Evolutionary conservation across 2,797 vertebrate species (phyloP).

Genomic region (Morus bassanus): DNA sequence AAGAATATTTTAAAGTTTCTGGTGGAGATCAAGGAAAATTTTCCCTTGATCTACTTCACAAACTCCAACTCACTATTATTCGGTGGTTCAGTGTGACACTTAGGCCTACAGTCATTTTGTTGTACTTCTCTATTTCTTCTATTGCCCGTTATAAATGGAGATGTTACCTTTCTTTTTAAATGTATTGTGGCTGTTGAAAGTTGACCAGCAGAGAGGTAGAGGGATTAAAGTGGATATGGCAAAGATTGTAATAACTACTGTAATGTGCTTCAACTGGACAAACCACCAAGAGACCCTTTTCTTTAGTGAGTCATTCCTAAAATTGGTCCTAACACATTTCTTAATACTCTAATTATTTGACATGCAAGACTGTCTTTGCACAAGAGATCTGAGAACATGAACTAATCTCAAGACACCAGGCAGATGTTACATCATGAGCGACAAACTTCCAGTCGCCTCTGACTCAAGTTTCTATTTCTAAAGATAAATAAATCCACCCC

Average conservation of each 20-base stretch:
- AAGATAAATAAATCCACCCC: background rate
- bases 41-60: conserved; percentile 33
- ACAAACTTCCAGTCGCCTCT: background rate
- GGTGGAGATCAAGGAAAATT: conserved; percentile 45
- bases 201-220: background rate
- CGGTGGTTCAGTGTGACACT: background rate
- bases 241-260: background rate
- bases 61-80: background rate
- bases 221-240: background rate
- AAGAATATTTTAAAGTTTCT: conserved; percentile 6
- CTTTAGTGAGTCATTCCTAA: background rate
- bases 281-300: background rate
- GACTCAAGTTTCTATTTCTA: conserved; percentile 13
- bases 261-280: background rate
- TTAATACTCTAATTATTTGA: background rate
- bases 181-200: background rate
- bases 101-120: background rate
- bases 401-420: background rate
- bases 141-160: background rate
- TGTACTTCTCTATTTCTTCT: background rate
- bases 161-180: background rate
- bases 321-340: background rate
- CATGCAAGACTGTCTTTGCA: background rate
- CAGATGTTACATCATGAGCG: background rate
- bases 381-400: background rate